Conservation (phyloP, 2,113 vertebrate genomes). For the Sporophila hypoxantha region DNA sequence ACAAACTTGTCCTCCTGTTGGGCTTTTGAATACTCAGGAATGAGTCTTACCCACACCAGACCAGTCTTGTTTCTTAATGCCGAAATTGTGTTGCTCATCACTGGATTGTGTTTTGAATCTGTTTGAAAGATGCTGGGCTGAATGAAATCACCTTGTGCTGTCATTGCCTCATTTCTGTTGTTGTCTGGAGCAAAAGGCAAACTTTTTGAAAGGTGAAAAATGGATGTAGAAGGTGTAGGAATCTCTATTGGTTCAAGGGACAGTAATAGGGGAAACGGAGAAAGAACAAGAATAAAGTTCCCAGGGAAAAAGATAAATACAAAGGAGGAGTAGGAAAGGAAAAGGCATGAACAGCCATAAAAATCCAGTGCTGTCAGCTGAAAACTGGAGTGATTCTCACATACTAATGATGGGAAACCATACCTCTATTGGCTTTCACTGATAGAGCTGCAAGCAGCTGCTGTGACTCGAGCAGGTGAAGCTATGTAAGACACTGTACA, state of each 20-base stretch:
- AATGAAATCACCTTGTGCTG: not conserved
- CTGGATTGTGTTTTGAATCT: not conserved
- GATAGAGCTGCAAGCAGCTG: slow-evolving; percentile 59
- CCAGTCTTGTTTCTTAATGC: not conserved
- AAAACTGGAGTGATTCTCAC: slow-evolving; percentile 36
- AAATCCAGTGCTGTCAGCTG: slow-evolving; percentile 62
- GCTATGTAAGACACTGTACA: slow-evolving; percentile 61
- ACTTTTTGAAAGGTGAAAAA: not conserved
- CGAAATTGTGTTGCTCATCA: not conserved
- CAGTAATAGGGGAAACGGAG: not conserved
- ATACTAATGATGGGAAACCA: slow-evolving; percentile 55
- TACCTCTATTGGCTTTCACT: slow-evolving; percentile 56
- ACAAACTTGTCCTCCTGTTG: not conserved
- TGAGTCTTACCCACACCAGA: not conserved
- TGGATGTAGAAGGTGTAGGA: not conserved
- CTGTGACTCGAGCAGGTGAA: slow-evolving; percentile 51
- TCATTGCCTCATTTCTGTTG: not conserved
- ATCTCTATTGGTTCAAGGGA: not conserved
- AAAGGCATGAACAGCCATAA: slow-evolving; percentile 17
- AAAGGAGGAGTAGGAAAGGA: slow-evolving; percentile 42
- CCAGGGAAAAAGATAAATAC: slow-evolving; percentile 21
- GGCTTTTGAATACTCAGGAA: not conserved
- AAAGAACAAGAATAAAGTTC: slow-evolving; percentile 20
- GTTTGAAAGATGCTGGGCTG: not conserved
- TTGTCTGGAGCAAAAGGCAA: not conserved